A percentile compares a stretch with the other conserved stretches of the same genome.
These are phyloP conservation scores for Flexamia atlantica DNA, from an alignment of 2,888 invertebrate species.

Conservation along the genomic window DNA sequence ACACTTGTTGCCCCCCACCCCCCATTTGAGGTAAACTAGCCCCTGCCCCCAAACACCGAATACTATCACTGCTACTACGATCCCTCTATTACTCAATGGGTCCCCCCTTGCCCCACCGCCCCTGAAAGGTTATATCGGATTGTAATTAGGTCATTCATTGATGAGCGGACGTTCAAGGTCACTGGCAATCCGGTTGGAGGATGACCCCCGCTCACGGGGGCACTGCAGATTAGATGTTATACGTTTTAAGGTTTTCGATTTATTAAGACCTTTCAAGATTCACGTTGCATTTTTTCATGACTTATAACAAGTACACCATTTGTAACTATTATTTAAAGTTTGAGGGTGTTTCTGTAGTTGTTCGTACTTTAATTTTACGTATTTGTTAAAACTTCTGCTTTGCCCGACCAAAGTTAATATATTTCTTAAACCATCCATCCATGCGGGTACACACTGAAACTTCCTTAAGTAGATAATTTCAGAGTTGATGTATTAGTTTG, in stretches of 20 bases:
- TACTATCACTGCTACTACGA: constrained; percentile 55
- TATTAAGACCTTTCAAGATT: too few relatives aligned
- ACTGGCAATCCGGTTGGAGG: not conserved
- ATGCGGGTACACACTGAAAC: not conserved
- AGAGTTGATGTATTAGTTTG: constrained; percentile 50
- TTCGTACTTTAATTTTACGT: too few relatives aligned
- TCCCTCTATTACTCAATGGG: constrained; percentile 45
- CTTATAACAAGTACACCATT: too few relatives aligned
- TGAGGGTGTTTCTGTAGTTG: too few relatives aligned
- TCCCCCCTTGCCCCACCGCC: constrained; percentile 6
- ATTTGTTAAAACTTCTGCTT: too few relatives aligned
- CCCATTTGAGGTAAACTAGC: constrained; percentile 5
- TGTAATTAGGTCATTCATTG: constrained; percentile 40
- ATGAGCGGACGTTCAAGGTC: not conserved
- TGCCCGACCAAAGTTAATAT: too few relatives aligned
- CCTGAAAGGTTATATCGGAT: constrained; percentile 30
- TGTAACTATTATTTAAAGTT: too few relatives aligned
- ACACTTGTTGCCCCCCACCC: constrained; percentile 34
- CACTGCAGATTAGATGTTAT: too few relatives aligned
- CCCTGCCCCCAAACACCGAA: constrained; percentile 50
- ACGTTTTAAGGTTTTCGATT: too few relatives aligned
- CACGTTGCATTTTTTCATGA: too few relatives aligned
- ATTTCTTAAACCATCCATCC: not conserved
- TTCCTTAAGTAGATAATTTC: constrained; percentile 42
- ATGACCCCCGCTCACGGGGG: not conserved